Conservation (phyloP, 2,888 invertebrate genomes). For the Crioceris asparagi region DNA sequence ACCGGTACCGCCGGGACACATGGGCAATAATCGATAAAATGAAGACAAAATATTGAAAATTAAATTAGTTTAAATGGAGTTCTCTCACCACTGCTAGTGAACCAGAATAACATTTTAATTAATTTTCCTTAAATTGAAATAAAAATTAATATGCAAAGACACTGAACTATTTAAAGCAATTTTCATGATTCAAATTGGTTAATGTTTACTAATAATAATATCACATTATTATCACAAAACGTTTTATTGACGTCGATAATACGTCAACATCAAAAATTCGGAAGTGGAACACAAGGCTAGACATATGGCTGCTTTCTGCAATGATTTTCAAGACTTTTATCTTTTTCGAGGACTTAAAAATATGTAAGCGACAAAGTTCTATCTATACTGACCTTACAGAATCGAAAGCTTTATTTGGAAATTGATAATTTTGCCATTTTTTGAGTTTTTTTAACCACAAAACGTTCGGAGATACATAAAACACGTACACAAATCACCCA, state of each 20-base stretch:
- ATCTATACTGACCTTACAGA: constrained; percentile 13
- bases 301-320: constrained; percentile 26
- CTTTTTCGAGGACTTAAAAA: too few relatives aligned
- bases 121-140: background rate
- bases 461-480: background rate
- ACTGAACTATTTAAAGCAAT: too few relatives aligned
- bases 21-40: constrained; percentile 9
- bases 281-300: constrained; percentile 22
- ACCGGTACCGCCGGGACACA: constrained; percentile 14
- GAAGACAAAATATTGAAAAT: constrained; percentile 1
- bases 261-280: constrained; percentile 8
- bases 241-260: constrained; percentile 1
- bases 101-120: background rate
- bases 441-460: background rate
- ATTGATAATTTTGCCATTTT: background rate
- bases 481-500: too few relatives aligned
- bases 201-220: too few relatives aligned
- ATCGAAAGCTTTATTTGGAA: background rate
- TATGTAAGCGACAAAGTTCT: too few relatives aligned
- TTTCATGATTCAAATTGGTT: too few relatives aligned
- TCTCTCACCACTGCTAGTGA: too few relatives aligned
- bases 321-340: constrained; percentile 9
- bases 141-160: constrained; percentile 1
- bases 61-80: too few relatives aligned
- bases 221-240: too few relatives aligned